Percentiles rank a stretch among this genome's conserved stretches.
These are phyloP conservation scores for Vipera latastei DNA, from an alignment of 2,797 vertebrate genomes.

Conservation along the genomic window DNA sequence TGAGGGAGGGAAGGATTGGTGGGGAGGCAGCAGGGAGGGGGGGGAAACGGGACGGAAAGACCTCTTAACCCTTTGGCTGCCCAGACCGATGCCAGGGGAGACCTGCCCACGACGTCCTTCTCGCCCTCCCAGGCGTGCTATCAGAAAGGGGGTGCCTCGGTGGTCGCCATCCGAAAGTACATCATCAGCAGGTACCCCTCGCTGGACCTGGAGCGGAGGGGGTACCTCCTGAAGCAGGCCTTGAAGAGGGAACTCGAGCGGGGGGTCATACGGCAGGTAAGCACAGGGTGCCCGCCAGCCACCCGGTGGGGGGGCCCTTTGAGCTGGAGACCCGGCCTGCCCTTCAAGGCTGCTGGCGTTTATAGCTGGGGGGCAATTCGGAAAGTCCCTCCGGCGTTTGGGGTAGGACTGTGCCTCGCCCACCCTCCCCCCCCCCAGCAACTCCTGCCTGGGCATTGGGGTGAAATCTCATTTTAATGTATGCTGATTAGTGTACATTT, in stretches of 20 bases:
- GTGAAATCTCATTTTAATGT: too few species aligned
- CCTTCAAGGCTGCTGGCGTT: too few species aligned
- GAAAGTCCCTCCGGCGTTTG: neutral
- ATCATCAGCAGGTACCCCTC: slow-evolving; percentile 90
- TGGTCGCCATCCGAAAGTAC: slow-evolving; percentile 89
- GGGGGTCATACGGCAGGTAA: slow-evolving; percentile 92
- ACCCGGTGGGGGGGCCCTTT: neutral
- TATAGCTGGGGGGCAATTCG: neutral
- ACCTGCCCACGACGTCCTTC: neutral
- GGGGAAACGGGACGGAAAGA: fast-evolving
- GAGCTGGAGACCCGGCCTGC: fast-evolving
- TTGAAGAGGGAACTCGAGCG: slow-evolving; percentile 91
- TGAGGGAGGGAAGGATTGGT: slow-evolving; percentile 48
- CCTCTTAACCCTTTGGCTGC: neutral
- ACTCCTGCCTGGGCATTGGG: neutral
- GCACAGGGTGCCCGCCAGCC: neutral
- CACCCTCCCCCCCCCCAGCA: neutral
- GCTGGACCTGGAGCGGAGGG: slow-evolving; percentile 89
- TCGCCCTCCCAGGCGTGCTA: slow-evolving; percentile 81
- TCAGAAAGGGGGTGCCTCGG: slow-evolving; percentile 85
- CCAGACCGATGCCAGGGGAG: neutral
- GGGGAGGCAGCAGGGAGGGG: too few species aligned
- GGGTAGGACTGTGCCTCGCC: neutral
- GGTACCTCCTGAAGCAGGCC: slow-evolving; percentile 92
- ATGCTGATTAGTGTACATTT: too few species aligned